These are phyloP conservation scores for Drosophila mauritiana DNA, from an alignment of 1,140 invertebrate species.

Conservation along the genomic window DNA sequence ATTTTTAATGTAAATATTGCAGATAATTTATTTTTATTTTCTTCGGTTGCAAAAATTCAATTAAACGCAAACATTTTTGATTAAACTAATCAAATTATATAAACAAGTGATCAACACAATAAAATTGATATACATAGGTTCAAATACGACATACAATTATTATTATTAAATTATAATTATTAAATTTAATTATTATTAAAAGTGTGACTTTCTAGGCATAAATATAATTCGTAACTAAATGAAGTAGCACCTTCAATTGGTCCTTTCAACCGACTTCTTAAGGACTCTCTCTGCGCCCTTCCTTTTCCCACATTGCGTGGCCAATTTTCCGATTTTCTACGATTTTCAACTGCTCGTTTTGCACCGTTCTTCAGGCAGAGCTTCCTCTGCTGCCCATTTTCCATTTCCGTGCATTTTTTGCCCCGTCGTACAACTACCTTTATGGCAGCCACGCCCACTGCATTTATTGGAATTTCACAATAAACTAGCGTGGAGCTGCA, in stretches of 20 bases:
- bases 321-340: conserved; percentile 71
- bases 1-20: no score
- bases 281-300: neutral
- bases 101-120: no score
- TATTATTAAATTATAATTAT: no score
- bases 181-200: no score
- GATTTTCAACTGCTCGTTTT: conserved; percentile 37
- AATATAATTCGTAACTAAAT: neutral
- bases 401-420: conserved; percentile 4
- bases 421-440: conserved; percentile 23
- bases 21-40: no score
- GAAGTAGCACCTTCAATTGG: neutral
- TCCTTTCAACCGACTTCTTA: conserved; percentile 7
- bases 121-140: no score
- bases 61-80: no score
- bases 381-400: conserved; percentile 16
- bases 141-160: no score
- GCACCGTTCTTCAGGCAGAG: conserved; percentile 3
- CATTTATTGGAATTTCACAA: conserved; percentile 79
- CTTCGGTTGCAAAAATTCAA: no score
- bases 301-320: conserved; percentile 40
- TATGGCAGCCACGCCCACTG: conserved; percentile 42
- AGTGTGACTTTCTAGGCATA: no score
- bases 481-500: conserved; percentile 58
- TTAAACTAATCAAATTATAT: no score